Evolutionary conservation across 2,888 invertebrate species (phyloP), one percentile per base, ranked within the genome.

Genomic region (Oligia latruncula): DNA sequence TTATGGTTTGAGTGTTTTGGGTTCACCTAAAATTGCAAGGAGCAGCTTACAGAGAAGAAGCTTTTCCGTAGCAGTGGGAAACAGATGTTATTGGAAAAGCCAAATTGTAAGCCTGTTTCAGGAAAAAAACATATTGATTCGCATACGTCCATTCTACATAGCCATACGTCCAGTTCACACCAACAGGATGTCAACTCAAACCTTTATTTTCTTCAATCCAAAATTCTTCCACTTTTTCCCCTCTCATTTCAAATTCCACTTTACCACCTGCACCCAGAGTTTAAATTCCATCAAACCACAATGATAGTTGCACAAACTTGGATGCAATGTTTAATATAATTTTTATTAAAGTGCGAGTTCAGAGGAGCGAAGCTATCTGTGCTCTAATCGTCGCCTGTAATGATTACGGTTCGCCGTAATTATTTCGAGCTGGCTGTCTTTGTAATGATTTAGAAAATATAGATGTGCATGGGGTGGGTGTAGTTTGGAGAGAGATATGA

Each of bases 291-390:
- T 4, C 52, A 55, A 64, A 72, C 62, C 46, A 17, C 17, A 0
- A 89, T 87, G 89, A 82, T 72, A 72, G 81, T 88, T 87, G 83
- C 83, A 84, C 84, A 87, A 90, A 91, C 89, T 93, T 87, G 80
- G 89, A 92, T 92, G 93, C 92, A 93, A 95, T 95, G 92, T 94
- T 95, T 96, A 95, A 95, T 95, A 95, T 93, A 95, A 95, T 95
- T 95, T 95, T 95, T 95, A 95, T 95, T 95, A 95, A 95, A 94
- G 94, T 93, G 95, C 92, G 94, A 92, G 95, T 91, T 93, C 95
- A 95, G 94, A 94, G 94, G 91, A 93, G 95, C 94, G 95, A 70
- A 92, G 93, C 95, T 96, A 96, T 97, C 96, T 94, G 80, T 77
- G 75, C 80, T 91, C 93, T 95, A 96, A 96, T 97, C 96, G 96